Evolutionary conservation across 2,113 vertebrate genomes (phyloP), one percentile per base, ranked within the genome.

Genomic region (Erpornis zantholeuca): DNA sequence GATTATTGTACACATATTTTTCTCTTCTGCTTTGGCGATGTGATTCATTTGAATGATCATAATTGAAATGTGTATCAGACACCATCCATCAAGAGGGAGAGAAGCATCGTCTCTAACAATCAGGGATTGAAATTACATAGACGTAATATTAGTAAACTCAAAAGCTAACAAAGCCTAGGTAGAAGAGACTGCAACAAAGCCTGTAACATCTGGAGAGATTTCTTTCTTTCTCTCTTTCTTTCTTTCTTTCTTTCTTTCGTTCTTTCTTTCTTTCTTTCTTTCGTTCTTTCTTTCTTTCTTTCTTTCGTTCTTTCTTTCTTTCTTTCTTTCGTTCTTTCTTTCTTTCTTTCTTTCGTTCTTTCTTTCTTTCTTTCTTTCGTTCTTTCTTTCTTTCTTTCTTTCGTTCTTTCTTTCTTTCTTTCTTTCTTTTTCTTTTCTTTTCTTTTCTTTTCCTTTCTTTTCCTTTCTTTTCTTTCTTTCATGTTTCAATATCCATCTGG

Each of bases 191-290:
- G 21, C 33, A 49, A 36, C 13, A 65, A 82, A 71, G 19, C 5
- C 0, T 1, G 12, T 36, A 59, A 53, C 25, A 54, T 17, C 9
- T 20, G 71, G 44, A 82, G 33, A 86, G 15, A 21, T 79, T 27
- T 18, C 16, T 38, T 18, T 15, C 3, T 21, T 28, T 25, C 7
- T 33, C 8, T 13, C 52, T 54, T 54, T 54, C 18, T 54, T 31
- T 29, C 28, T 29, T 53, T 15, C 17, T 70, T 56, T 4, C 21
- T 73, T 69, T 73, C 29, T 90, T 68, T 42, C 24, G n/a, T 4
- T 5, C 12, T 9, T 15, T 9, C 5, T 7, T 27, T 4, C 9
- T 10, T 15, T 14, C 6, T 15, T 10, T 7, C 10, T 17, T 33
- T 8, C 20, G 11, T 17, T 8, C 11, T 54, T 31, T 29, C 28